Conservation (phyloP, 2,888 invertebrate genomes). For the Piscicola geometra region DNA sequence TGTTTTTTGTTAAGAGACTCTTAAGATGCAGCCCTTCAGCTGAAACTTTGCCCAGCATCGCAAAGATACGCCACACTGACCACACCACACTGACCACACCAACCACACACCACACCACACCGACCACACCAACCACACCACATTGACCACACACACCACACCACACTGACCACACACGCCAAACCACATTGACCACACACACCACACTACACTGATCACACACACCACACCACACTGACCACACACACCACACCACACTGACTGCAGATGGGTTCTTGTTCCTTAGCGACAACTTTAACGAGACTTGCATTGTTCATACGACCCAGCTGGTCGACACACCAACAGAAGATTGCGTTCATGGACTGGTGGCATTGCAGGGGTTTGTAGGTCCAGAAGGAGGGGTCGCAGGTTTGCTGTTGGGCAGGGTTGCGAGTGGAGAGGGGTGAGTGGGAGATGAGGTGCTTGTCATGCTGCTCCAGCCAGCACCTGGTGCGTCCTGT, state of each 20-base stretch:
- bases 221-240: too few relatives aligned
- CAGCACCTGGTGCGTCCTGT: slow-evolving; percentile 24
- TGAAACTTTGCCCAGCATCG: too few relatives aligned
- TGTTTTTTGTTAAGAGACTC: too few relatives aligned
- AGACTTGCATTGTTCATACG: slow-evolving; percentile 35
- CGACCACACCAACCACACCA: too few relatives aligned
- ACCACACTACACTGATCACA: too few relatives aligned
- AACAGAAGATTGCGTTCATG: slow-evolving; percentile 28
- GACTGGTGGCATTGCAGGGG: slow-evolving; percentile 35
- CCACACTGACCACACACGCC: too few relatives aligned
- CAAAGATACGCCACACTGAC: too few relatives aligned
- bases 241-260: background rate
- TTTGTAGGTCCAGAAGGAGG: background rate
- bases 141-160: too few relatives aligned
- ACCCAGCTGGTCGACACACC: slow-evolving; percentile 40
- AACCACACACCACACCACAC: too few relatives aligned
- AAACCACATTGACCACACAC: too few relatives aligned
- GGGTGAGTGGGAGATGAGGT: background rate
- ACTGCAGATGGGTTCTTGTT: slow-evolving; percentile 31
- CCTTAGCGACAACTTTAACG: slow-evolving; percentile 8
- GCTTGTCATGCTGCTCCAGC: background rate
- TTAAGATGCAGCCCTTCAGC: too few relatives aligned
- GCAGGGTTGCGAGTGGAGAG: background rate
- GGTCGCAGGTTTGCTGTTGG: background rate
- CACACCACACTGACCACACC: too few relatives aligned